A percentile compares a stretch with the other conserved stretches of the same genome.
Evolutionary conservation across 2,888 invertebrate species (phyloP).

Genomic region (Sphaerophoria rueppellii): DNA sequence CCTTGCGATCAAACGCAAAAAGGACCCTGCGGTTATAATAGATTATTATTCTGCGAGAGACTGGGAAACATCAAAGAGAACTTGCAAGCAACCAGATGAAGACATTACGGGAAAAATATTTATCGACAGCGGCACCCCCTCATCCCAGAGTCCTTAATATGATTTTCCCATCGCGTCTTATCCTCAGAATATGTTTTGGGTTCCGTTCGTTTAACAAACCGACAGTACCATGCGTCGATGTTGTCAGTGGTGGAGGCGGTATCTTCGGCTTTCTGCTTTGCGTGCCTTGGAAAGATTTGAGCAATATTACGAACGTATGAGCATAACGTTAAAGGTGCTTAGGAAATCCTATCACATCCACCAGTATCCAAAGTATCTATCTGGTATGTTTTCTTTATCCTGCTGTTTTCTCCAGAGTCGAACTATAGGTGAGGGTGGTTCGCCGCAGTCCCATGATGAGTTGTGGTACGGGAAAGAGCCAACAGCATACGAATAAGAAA

Average conservation of each 20-base stretch:
- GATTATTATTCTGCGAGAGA: conserved; percentile 20
- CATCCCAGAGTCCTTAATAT: conserved; percentile 34
- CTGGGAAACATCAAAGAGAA: conserved; percentile 58
- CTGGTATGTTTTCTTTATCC: conserved; percentile 23
- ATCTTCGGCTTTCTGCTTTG: not conserved
- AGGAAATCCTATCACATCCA: conserved; percentile 65
- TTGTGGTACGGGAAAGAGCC: conserved; percentile 26
- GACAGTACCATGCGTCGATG: conserved; percentile 8
- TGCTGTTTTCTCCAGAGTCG: not conserved
- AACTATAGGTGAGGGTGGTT: not conserved
- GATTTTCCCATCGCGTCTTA: conserved; percentile 67
- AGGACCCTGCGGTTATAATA: conserved; percentile 58
- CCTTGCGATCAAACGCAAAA: conserved; percentile 53
- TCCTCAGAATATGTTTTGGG: conserved; percentile 67
- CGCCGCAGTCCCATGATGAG: conserved; percentile 38
- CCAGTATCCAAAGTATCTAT: conserved; percentile 33
- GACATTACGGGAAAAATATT: conserved; percentile 52
- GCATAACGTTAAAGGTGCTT: conserved; percentile 40
- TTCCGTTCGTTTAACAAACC: conserved; percentile 43
- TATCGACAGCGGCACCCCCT: conserved; percentile 26
- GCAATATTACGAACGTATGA: conserved; percentile 55
- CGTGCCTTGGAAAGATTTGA: conserved; percentile 49
- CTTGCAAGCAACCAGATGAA: conserved; percentile 54
- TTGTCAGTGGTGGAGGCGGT: not conserved
- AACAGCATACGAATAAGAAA: conserved; percentile 58